These are phyloP conservation scores for Eupleurogrammus muticus DNA, from an alignment of 2,797 vertebrate species.

Conservation along the genomic window DNA sequence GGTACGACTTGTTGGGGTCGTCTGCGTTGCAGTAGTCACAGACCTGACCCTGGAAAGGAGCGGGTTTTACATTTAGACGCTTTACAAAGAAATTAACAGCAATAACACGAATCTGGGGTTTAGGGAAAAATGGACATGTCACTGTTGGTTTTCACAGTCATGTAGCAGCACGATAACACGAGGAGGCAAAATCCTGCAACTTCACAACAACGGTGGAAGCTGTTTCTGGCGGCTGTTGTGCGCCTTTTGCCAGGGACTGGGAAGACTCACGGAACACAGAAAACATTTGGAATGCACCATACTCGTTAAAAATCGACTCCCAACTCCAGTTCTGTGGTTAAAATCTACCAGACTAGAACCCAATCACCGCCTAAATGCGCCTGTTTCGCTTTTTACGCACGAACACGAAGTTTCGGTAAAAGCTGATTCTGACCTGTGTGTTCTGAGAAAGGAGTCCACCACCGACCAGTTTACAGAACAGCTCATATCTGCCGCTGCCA, in stretches of 20 bases:
- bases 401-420: not conserved
- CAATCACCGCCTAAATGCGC: not conserved
- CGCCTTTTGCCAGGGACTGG: conserved; percentile 6
- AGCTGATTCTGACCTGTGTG: conserved; percentile 87
- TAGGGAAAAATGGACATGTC: not conserved
- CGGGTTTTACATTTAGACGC: too few species aligned
- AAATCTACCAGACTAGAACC: not conserved
- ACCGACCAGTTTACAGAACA: conserved; percentile 94
- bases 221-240: conserved; percentile 47
- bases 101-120: conserved; percentile 10
- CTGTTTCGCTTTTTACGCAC: not conserved
- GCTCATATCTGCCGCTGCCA: conserved; percentile 79
- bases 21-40: conserved; percentile 91
- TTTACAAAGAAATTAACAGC: not conserved
- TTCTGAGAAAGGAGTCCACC: conserved; percentile 84
- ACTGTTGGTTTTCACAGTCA: conserved; percentile 7
- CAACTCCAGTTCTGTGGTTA: not conserved
- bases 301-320: not conserved
- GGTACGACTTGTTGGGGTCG: conserved; percentile 90
- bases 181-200: conserved; percentile 34
- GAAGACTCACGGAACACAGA: conserved; percentile 12
- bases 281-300: not conserved
- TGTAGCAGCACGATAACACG: not conserved
- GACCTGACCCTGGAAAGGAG: conserved; percentile 89
- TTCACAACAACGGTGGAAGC: conserved; percentile 45